Evolutionary conservation across 2,888 invertebrate genomes (phyloP).

Genomic region (Plagodis dolabraria): DNA sequence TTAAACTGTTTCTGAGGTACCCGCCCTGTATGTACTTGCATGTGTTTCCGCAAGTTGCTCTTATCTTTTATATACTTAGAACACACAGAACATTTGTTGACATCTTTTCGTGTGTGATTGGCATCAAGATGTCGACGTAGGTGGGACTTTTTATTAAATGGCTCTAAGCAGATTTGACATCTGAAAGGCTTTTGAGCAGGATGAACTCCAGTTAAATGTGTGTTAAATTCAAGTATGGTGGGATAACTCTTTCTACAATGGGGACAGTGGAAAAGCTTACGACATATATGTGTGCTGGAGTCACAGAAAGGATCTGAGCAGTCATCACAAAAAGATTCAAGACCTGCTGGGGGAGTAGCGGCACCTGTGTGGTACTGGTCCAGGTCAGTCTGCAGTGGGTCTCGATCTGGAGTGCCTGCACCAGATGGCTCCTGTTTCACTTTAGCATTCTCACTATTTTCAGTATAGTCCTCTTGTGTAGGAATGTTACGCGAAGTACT

Average conservation of each 20-base stretch:
- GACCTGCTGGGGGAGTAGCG: slow-evolving; percentile 72
- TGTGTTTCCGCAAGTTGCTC: slow-evolving; percentile 82
- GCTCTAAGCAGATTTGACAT: slow-evolving; percentile 82
- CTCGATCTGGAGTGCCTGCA: slow-evolving; percentile 73
- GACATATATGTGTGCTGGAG: slow-evolving; percentile 72
- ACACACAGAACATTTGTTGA: slow-evolving; percentile 82
- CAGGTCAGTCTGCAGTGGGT: slow-evolving; percentile 68
- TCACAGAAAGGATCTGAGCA: slow-evolving; percentile 83
- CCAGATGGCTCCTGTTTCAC: slow-evolving; percentile 77
- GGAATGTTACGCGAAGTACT: slow-evolving; percentile 77
- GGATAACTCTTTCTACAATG: slow-evolving; percentile 83
- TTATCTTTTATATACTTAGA: slow-evolving; percentile 84
- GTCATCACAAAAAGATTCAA: slow-evolving; percentile 81
- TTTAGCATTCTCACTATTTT: slow-evolving; percentile 74
- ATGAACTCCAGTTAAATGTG: slow-evolving; percentile 81
- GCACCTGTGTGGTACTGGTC: slow-evolving; percentile 68
- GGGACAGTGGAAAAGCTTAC: slow-evolving; percentile 82
- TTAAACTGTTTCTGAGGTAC: slow-evolving; percentile 83
- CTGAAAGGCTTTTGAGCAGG: slow-evolving; percentile 82
- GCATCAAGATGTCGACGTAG: slow-evolving; percentile 80
- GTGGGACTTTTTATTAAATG: slow-evolving; percentile 80
- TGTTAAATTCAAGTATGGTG: slow-evolving; percentile 81
- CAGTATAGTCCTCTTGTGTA: slow-evolving; percentile 76
- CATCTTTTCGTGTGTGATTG: slow-evolving; percentile 80
- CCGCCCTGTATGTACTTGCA: slow-evolving; percentile 83